Evolutionary conservation across 2,888 invertebrate genomes (phyloP).

Genomic region (Caenorhabditis afra): DNA sequence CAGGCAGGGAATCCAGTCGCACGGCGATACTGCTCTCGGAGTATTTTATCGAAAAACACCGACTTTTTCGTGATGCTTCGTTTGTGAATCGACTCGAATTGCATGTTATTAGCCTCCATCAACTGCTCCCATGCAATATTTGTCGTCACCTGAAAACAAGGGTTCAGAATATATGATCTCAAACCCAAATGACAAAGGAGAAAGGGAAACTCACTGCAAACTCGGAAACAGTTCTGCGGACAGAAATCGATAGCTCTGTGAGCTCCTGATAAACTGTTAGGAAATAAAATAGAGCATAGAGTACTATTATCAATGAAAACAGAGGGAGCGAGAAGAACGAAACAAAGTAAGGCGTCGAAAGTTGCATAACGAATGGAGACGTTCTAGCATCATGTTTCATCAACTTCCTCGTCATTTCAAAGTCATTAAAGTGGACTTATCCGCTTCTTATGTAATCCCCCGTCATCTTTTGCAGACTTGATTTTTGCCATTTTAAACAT

Average conservation of each 20-base stretch:
- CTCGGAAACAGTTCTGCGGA: conserved; percentile 20
- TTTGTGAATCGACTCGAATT: conserved; percentile 9
- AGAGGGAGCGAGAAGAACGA: conserved; percentile 27
- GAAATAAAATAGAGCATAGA: conserved; percentile 28
- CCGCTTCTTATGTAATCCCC: neutral
- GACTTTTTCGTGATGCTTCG: conserved; percentile 36
- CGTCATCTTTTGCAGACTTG: neutral
- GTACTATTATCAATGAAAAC: conserved; percentile 28
- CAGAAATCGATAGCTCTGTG: conserved; percentile 5
- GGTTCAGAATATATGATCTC: neutral
- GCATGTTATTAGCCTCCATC: conserved; percentile 9
- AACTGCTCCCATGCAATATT: conserved; percentile 52
- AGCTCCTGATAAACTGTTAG: conserved; percentile 40
- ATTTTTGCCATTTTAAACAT: too few relatives aligned
- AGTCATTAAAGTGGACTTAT: conserved; percentile 23
- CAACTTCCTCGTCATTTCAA: neutral
- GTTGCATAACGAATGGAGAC: conserved; percentile 30
- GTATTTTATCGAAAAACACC: conserved; percentile 26
- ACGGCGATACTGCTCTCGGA: conserved; percentile 12
- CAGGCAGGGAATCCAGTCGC: conserved; percentile 44
- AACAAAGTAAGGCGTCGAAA: conserved; percentile 12
- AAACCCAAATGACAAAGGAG: too few relatives aligned
- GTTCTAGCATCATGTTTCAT: conserved; percentile 10
- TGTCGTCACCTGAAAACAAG: conserved; percentile 12
- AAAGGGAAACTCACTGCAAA: conserved; percentile 26